Evolutionary conservation across 2,888 invertebrate species (phyloP).

Genomic region (Sericinus montela): DNA sequence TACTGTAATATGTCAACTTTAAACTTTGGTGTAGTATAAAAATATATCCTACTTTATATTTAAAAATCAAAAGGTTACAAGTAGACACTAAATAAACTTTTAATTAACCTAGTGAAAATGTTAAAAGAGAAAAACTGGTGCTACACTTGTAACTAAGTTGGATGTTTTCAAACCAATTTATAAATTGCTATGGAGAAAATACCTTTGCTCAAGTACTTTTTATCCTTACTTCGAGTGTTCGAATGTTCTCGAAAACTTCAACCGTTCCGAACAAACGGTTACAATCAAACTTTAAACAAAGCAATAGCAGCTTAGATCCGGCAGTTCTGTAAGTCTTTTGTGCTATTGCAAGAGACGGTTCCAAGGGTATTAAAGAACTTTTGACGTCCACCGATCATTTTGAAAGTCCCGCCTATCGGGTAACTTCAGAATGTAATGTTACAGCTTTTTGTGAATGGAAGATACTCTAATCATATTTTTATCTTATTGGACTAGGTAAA

Average conservation of each 20-base stretch:
- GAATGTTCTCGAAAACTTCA: slow-evolving; percentile 21
- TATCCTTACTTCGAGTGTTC: slow-evolving; percentile 12
- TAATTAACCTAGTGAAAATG: too few relatives aligned
- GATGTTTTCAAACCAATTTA: slow-evolving; percentile 14
- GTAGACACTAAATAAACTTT: too few relatives aligned
- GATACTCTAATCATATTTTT: not conserved
- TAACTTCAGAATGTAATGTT: slow-evolving; percentile 31
- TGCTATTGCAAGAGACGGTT: slow-evolving; percentile 44
- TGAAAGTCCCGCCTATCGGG: slow-evolving; percentile 8
- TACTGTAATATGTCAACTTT: too few relatives aligned
- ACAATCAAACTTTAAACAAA: slow-evolving; percentile 50
- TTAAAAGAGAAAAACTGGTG: too few relatives aligned
- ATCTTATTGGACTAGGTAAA: too few relatives aligned
- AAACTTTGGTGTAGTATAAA: too few relatives aligned
- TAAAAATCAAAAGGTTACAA: too few relatives aligned
- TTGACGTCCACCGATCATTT: slow-evolving; percentile 44
- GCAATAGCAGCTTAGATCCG: slow-evolving; percentile 39
- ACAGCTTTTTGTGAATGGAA: slow-evolving; percentile 4
- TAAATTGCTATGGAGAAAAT: slow-evolving; percentile 20
- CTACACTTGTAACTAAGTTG: not conserved
- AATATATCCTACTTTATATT: too few relatives aligned
- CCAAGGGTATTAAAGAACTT: slow-evolving; percentile 56
- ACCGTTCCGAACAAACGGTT: slow-evolving; percentile 23
- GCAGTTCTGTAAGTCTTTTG: slow-evolving; percentile 32
- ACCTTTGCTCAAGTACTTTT: slow-evolving; percentile 11